Evolutionary conservation across 2,888 invertebrate genomes (phyloP), one percentile per base, ranked within the genome.

Genomic region (Spatulosminthurus flaviceps): DNA sequence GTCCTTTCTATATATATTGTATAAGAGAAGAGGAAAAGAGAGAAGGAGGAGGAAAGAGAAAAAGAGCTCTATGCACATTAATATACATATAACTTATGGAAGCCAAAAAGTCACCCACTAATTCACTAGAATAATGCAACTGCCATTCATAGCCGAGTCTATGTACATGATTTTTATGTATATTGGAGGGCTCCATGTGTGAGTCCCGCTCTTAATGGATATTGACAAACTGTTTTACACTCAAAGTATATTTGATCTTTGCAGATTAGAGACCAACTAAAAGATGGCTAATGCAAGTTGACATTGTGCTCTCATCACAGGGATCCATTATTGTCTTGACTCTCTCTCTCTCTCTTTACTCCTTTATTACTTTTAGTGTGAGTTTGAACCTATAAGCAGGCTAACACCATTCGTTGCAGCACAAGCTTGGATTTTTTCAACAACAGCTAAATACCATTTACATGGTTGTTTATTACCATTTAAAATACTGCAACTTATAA

Each of bases 161-260:
- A n/a, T 13, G 34, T n/a, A n/a, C n/a, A n/a, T n/a, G n/a, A n/a
- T n/a, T n/a, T n/a, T n/a, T n/a, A n/a, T n/a, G 71, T 16, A 16
- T n/a, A 9, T 21, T 42, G n/a, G 16, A 0, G 11, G 26, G 28
- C 16, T 16, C 41, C 19, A 5, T 19, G 24, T 43, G 22, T 41
- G 75, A 64, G 64, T 64, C 22, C 34, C 64, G 78, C 41, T 41
- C 72, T 77, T 81, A 79, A 81, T 81, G 79, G 78, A 81, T 79
- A 81, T 79, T 79, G 79, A 81, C 81, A 81, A 81, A 79, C 78
- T 77, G 77, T 81, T 81, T 81, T 79, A 77, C 81, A 79, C 81
- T 76, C 72, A 74, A 74, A 78, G 81, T 74, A 72, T 77, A 78
- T 81, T 81, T 81, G 79, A 81, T 81, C 81, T 77, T 73, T 60